These are phyloP conservation scores for Anagyrus pseudococci DNA, from an alignment of 2,888 invertebrate species.

Conservation along the genomic window DNA sequence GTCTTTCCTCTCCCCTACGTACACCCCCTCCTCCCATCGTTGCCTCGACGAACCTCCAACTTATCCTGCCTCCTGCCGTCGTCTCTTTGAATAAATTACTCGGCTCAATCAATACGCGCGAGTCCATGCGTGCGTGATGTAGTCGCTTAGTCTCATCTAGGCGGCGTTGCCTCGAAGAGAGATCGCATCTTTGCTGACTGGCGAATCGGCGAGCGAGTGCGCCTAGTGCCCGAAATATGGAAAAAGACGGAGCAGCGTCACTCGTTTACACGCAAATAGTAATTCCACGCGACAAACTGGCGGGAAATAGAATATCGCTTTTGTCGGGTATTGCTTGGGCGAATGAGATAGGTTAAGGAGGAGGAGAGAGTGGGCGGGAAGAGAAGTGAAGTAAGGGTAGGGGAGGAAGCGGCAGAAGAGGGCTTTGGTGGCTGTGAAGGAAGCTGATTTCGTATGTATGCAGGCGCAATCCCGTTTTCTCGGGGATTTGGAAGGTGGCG, in stretches of 20 bases:
- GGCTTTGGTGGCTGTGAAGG: too few relatives aligned
- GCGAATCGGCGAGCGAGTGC: too few relatives aligned
- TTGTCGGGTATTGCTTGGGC: too few relatives aligned
- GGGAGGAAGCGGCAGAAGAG: not conserved
- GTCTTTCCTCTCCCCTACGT: conserved; percentile 18
- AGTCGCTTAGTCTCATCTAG: too few relatives aligned
- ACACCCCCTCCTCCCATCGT: not conserved
- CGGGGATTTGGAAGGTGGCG: conserved; percentile 23
- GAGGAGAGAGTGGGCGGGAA: too few relatives aligned
- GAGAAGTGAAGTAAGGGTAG: too few relatives aligned
- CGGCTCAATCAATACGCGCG: conserved; percentile 41
- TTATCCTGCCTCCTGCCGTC: too few relatives aligned
- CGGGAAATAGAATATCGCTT: not conserved
- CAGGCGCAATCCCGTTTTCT: conserved; percentile 7
- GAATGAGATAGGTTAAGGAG: too few relatives aligned
- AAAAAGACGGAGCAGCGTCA: not conserved
- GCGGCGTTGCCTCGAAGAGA: too few relatives aligned
- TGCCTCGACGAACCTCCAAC: too few relatives aligned
- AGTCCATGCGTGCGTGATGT: not conserved
- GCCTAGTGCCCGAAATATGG: too few relatives aligned
- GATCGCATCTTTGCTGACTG: too few relatives aligned
- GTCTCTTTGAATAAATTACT: conserved; percentile 44
- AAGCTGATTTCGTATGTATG: conserved; percentile 16
- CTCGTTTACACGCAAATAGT: not conserved
- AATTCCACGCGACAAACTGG: not conserved